phyloP scores from a whole-genome alignment of 2,888 invertebrate genomes.

The Limnephilus lunatus region DNA sequence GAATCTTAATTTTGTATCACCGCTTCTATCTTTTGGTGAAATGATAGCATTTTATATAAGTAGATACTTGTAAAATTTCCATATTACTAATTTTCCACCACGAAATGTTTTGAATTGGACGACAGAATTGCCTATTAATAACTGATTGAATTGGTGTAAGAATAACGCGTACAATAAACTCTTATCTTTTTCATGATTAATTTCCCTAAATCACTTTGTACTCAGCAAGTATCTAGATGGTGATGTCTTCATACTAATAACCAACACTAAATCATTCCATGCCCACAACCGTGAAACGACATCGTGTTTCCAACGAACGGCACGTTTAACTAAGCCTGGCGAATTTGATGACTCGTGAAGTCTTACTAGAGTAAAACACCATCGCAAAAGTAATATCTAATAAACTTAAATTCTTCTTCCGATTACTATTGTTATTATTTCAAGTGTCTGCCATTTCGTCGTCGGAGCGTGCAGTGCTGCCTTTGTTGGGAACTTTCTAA shows the following conservation, averaged over 20 bases:
- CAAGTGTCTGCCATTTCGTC: neutral
- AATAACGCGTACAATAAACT: neutral
- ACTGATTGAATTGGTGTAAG: neutral
- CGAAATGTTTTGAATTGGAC: neutral
- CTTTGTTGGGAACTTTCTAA: constrained; percentile 7
- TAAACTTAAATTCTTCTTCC: neutral
- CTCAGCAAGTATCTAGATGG: neutral
- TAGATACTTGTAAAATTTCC: neutral
- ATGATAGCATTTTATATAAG: neutral
- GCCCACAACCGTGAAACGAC: neutral
- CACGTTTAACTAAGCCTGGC: neutral
- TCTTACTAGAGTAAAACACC: neutral
- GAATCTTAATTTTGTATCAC: neutral
- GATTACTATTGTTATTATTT: neutral
- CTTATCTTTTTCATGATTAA: neutral
- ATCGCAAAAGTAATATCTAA: neutral
- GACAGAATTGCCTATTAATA: neutral
- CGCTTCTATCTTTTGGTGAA: neutral
- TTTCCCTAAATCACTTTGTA: neutral
- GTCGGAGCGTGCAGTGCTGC: neutral
- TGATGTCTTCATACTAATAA: neutral
- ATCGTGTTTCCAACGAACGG: neutral
- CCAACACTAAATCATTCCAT: neutral
- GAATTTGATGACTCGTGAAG: constrained; percentile 2
- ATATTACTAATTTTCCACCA: neutral